These are phyloP conservation scores for Sylvilagus bachmani DNA, from an alignment of 2,113 vertebrate genomes.

Conservation along the genomic window DNA sequence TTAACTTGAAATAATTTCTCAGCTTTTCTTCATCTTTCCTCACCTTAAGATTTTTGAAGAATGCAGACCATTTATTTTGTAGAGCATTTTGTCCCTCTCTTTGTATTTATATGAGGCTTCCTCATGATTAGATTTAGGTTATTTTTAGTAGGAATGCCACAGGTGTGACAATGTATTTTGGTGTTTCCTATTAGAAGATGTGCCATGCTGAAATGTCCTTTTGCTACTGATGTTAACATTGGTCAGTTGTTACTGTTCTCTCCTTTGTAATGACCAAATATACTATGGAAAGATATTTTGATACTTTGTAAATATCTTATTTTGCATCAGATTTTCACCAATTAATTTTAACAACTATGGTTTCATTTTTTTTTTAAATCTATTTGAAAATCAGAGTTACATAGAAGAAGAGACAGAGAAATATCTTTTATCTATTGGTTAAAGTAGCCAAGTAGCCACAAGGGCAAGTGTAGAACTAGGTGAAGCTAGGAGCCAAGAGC, in stretches of 20 bases:
- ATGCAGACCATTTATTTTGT: background rate
- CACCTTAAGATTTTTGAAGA: background rate
- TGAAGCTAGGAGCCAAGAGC: no score
- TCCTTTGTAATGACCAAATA: background rate
- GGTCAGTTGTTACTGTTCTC: conserved; percentile 26
- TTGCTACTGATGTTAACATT: background rate
- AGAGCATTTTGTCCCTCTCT: background rate
- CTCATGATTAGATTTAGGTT: background rate
- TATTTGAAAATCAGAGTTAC: no score
- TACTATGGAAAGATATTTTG: no score
- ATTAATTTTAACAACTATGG: background rate
- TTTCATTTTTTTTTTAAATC: background rate
- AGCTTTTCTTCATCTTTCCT: conserved; percentile 10
- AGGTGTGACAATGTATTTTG: background rate
- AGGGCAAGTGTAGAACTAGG: no score
- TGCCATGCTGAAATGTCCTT: background rate
- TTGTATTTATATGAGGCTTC: conserved; percentile 19
- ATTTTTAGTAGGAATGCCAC: background rate
- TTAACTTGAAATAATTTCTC: conserved; percentile 9
- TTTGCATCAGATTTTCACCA: background rate
- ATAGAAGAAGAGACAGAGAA: no score
- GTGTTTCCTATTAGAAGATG: background rate
- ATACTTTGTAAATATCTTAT: background rate
- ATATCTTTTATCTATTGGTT: no score
- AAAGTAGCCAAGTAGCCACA: no score